Conservation (phyloP, 1,140 invertebrate species). For the Trinorchestia longiramus region DNA sequence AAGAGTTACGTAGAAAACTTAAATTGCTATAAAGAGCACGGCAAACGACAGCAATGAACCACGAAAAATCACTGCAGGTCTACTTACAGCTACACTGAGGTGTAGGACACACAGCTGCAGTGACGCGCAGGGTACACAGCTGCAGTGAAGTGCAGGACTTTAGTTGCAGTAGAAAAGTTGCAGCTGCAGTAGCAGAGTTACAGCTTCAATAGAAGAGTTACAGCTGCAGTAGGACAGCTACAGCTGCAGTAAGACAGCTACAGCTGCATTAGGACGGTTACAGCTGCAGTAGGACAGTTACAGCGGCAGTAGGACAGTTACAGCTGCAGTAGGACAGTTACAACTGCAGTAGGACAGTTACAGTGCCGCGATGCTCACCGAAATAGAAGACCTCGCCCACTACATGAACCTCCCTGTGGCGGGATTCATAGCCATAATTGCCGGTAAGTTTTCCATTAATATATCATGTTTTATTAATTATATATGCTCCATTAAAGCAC, state of each 20-base stretch:
- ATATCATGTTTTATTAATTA: background rate
- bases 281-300: background rate
- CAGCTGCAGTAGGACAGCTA: too few species aligned
- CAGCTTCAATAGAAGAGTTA: too few species aligned
- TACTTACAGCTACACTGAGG: too few species aligned
- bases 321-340: background rate
- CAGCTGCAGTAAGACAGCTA: too few species aligned
- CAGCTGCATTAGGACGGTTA: too few species aligned
- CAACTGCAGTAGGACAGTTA: background rate
- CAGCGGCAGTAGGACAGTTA: background rate
- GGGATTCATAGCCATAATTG: background rate
- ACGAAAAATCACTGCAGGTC: too few species aligned
- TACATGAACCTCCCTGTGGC: constrained; percentile 41
- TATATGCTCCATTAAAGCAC: background rate
- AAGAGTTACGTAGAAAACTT: background rate
- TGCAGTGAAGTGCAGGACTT: too few species aligned
- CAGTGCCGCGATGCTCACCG: background rate
- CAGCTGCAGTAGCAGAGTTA: too few species aligned
- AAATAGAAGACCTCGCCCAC: constrained; percentile 41
- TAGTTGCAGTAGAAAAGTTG: too few species aligned
- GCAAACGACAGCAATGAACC: background rate
- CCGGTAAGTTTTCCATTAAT: background rate
- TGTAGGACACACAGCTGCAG: too few species aligned
- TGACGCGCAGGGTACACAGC: too few species aligned
- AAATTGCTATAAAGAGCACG: background rate